Conservation (phyloP, 2,797 vertebrate species). For the Acipenser oxyrinchus region DNA sequence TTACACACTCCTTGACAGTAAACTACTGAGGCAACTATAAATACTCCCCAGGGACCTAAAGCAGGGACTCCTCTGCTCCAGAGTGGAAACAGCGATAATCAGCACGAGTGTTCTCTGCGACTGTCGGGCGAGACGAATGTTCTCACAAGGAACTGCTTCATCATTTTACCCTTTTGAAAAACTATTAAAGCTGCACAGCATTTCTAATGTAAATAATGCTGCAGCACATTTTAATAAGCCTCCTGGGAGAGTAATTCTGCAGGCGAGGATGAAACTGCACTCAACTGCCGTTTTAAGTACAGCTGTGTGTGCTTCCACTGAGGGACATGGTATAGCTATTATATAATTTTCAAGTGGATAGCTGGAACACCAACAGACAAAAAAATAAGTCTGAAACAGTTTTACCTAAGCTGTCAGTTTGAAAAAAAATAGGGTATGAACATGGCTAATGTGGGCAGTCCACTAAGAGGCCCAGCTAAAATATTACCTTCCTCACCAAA, state of each 20-base stretch:
- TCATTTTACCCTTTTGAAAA: not conserved
- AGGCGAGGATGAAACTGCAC: not conserved
- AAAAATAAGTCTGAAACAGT: no score
- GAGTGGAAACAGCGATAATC: no score
- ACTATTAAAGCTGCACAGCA: not conserved
- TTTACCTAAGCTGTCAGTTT: no score
- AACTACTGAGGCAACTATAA: no score
- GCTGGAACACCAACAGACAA: no score
- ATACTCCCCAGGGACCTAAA: no score
- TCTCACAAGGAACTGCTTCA: not conserved
- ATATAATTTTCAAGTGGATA: no score
- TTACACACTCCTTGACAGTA: no score
- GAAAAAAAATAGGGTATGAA: no score
- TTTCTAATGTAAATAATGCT: conserved; percentile 5
- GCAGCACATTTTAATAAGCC: conserved; percentile 6
- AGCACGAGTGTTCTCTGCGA: not conserved
- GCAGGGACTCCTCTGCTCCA: no score
- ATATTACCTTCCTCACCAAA: not conserved
- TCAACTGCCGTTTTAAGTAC: not conserved
- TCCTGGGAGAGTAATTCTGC: not conserved
- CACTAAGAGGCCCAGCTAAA: not conserved
- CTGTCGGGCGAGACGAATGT: not conserved
- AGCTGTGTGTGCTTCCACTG: no score
- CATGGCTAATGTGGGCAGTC: not conserved
- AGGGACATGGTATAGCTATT: no score